These are phyloP conservation scores for Darevskia mixta DNA, from an alignment of 2,797 vertebrate genomes.

Conservation along the genomic window DNA sequence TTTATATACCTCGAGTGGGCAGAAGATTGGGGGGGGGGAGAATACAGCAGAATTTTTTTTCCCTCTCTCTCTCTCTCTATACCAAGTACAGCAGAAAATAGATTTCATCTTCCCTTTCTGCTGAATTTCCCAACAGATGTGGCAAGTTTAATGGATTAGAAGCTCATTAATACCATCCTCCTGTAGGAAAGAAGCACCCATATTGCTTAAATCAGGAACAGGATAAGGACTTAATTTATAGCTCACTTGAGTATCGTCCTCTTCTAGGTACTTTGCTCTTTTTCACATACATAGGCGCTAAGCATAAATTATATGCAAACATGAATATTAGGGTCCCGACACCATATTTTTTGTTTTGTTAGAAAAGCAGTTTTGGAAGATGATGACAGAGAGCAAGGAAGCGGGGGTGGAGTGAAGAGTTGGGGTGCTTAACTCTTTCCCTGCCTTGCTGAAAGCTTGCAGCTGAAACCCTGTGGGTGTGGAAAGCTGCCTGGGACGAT, in stretches of 20 bases:
- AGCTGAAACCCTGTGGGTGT: background rate
- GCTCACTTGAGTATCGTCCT: constrained; percentile 41
- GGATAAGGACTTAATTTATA: constrained; percentile 75
- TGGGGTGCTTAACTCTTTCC: background rate
- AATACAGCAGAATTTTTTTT: constrained; percentile 54
- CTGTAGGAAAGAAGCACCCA: constrained; percentile 70
- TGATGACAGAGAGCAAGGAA: background rate
- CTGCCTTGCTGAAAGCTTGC: background rate
- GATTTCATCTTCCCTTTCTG: constrained; percentile 76
- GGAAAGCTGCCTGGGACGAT: background rate
- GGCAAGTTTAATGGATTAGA: constrained; percentile 69
- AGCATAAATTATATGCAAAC: background rate
- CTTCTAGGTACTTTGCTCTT: constrained; percentile 71
- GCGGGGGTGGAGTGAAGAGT: too few relatives aligned
- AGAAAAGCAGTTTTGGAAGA: background rate
- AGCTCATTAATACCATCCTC: constrained; percentile 64
- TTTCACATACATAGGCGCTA: constrained; percentile 9
- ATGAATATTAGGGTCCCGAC: background rate
- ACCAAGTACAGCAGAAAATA: constrained; percentile 65
- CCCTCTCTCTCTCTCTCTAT: constrained; percentile 19
- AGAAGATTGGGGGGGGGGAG: constrained; percentile 18
- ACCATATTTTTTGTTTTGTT: constrained; percentile 37
- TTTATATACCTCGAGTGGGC: constrained; percentile 83
- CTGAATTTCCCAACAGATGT: constrained; percentile 74
- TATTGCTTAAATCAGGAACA: constrained; percentile 65